Base-by-base conservation (phyloP, 2,113 vertebrate species). In the Picathartes gymnocephalus region DNA sequence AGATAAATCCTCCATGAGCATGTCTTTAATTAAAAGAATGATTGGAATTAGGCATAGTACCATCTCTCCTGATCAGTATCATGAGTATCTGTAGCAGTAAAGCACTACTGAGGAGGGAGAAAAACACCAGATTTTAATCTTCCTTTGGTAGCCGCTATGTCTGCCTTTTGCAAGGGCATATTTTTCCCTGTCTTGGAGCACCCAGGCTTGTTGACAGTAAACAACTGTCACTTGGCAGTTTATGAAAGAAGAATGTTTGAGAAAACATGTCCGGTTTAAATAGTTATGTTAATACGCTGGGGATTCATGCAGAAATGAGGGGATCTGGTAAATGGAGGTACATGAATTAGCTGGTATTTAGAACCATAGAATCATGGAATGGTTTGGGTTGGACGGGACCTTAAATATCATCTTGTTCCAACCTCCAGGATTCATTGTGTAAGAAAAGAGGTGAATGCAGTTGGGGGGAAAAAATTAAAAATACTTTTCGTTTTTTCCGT, bases 201-300 rank as follows among this genome's bases (percentile, higher is more conserved):
- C 69, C 88, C 80, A 28, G 90, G 65, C 88, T 88, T 96, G 93
- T 96, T 96, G 95, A 95, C 92, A 95, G 94, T 96, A 96, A 96
- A 94, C 96, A 97, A 91, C 90, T 96, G 95, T 96, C 93, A 93
- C 93, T 96, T 96, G 95, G 95, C 94, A 95, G 76, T 93, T 96
- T 92, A 93, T 96, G 93, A 96, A 97, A 95, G 96, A 64, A 70
- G 54, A 90, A 92, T 90, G 92, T 96, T 97, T 83, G 57, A 84
- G 90, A 93, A 96, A 96, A 96, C 72, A 90, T 93, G 86, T 93
- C 93, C 94, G 88, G 93, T 96, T 96, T 90, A 96, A 94, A 93
- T 88, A 79, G 80, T 84, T 93, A 91, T 93, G 84, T 86, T 93
- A 94, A 94, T 95, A 73, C 45, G 74, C 62, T 78, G 76, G 35